Conservation (phyloP, 2,113 vertebrate genomes). For the Syrrhaptes paradoxus region DNA sequence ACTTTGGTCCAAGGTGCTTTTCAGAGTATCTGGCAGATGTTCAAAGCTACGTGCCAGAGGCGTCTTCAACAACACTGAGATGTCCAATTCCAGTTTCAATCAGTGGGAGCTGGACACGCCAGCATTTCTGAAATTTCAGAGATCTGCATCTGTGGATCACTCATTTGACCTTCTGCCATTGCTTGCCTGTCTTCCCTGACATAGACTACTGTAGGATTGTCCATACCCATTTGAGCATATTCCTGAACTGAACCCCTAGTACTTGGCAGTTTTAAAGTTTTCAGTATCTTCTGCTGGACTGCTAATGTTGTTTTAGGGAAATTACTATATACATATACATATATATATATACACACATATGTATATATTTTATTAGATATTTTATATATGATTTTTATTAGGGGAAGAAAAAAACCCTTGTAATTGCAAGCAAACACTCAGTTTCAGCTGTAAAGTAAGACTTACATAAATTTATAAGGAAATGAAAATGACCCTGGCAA, state of each 20-base stretch:
- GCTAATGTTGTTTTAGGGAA: background rate
- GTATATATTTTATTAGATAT: background rate
- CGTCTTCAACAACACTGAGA: background rate
- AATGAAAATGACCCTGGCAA: background rate
- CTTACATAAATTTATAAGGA: background rate
- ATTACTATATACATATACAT: background rate
- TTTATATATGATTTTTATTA: background rate
- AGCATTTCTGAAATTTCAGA: background rate
- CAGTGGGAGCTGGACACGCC: background rate
- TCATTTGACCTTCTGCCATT: background rate
- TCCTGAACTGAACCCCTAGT: background rate
- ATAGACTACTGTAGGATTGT: background rate
- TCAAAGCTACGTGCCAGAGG: background rate
- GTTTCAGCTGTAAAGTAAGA: background rate
- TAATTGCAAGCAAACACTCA: background rate
- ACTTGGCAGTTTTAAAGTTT: background rate
- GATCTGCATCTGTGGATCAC: background rate
- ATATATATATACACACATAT: too few relatives aligned
- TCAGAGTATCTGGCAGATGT: background rate
- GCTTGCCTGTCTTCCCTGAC: background rate
- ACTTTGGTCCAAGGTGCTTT: background rate
- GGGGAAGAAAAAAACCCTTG: background rate
- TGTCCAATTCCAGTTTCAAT: background rate
- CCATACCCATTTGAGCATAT: background rate
- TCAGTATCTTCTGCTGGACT: background rate